A percentile compares a stretch with the other conserved stretches of the same genome.
Conservation (phyloP, 2,888 invertebrate species). For the Stenchaetothrips biformis region DNA sequence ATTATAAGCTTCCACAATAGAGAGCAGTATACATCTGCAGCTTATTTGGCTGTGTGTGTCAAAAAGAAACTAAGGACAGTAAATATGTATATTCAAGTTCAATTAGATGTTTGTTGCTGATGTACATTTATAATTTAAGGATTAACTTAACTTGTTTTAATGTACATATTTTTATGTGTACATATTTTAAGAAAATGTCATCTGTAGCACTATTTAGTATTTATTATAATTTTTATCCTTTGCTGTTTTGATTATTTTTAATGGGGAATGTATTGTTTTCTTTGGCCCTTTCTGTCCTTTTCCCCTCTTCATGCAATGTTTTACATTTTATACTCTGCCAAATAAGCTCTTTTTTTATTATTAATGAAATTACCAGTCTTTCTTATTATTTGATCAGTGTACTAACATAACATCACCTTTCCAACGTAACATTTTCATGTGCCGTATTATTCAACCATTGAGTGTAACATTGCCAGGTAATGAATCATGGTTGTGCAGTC, state of each 20-base stretch:
- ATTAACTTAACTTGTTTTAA: not conserved
- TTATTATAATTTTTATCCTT: constrained; percentile 12
- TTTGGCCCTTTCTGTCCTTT: not conserved
- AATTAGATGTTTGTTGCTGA: not conserved
- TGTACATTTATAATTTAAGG: not conserved
- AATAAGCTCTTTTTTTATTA: not conserved
- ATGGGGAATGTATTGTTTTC: not conserved
- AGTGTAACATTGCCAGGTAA: not conserved
- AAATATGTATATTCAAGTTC: not conserved
- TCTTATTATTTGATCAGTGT: not conserved
- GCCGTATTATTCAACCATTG: not conserved
- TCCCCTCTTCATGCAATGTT: not conserved
- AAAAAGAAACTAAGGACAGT: constrained; percentile 21
- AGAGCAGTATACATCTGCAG: constrained; percentile 15
- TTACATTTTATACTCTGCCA: constrained; percentile 6
- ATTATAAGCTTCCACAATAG: not conserved
- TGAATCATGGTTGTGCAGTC: not conserved
- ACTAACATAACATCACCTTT: not conserved
- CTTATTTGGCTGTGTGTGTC: constrained; percentile 23
- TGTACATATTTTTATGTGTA: not conserved
- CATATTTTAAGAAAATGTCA: not conserved
- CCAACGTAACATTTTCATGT: not conserved
- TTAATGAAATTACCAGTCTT: not conserved
- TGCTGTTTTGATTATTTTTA: constrained; percentile 11
- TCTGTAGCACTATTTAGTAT: constrained; percentile 4